These are phyloP conservation scores for Gallinago paraguaiae DNA, from an alignment of 2,113 vertebrate species.

Conservation along the genomic window DNA sequence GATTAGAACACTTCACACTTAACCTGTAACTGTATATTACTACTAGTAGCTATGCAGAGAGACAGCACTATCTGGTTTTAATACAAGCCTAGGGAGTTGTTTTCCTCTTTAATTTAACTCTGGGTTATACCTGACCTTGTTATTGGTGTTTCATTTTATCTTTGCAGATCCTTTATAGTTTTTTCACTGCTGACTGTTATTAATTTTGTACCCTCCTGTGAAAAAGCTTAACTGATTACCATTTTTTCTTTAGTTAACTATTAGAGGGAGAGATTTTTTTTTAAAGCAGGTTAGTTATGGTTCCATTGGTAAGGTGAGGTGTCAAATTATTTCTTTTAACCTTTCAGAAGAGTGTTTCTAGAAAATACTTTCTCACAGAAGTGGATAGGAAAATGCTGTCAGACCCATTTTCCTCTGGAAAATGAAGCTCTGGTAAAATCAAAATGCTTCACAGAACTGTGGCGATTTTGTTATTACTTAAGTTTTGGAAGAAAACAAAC, in stretches of 20 bases:
- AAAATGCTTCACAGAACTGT: background rate
- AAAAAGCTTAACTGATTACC: background rate
- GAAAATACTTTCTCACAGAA: background rate
- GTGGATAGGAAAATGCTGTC: background rate
- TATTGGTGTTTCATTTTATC: background rate
- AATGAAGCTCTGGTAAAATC: background rate
- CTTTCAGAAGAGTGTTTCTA: background rate
- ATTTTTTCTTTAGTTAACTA: background rate
- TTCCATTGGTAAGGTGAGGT: background rate
- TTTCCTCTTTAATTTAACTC: slow-evolving; percentile 5
- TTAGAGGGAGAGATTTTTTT: background rate
- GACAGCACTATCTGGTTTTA: background rate
- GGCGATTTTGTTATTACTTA: background rate
- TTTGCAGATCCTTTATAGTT: background rate
- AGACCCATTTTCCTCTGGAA: background rate
- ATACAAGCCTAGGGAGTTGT: background rate
- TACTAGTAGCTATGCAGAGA: background rate
- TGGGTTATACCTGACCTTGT: background rate
- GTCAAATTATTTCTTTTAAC: background rate
- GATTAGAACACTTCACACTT: background rate
- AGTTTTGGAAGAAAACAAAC: background rate
- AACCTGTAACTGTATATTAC: background rate
- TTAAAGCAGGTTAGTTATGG: background rate
- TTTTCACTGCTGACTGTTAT: background rate
- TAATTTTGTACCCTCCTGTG: background rate